Conservation (phyloP, 1,140 invertebrate species). For the Diorhabda carinulata region DNA sequence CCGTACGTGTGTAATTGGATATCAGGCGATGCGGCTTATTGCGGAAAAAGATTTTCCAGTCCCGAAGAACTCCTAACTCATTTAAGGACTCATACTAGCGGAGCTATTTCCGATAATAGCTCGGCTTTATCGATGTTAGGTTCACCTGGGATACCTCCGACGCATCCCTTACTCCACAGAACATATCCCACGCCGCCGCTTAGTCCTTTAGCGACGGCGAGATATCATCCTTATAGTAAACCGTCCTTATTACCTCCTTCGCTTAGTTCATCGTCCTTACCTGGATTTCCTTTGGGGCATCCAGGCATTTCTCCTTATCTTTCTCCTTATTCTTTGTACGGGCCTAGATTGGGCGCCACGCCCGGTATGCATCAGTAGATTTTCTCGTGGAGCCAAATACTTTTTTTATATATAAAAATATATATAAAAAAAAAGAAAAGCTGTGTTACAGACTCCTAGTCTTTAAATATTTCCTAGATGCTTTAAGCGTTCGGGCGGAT, state of each 20-base stretch:
- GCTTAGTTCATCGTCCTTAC: constrained; percentile 49
- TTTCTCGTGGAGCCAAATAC: constrained; percentile 29
- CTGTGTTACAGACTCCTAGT: constrained; percentile 41
- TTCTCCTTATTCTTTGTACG: constrained; percentile 81
- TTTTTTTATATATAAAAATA: background rate
- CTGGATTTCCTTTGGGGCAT: constrained; percentile 62
- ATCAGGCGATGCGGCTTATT: constrained; percentile 79
- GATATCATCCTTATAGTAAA: constrained; percentile 90
- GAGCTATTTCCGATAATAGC: constrained; percentile 56
- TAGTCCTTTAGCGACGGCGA: constrained; percentile 72
- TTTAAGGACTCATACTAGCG: constrained; percentile 85
- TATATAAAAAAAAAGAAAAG: constrained; percentile 9
- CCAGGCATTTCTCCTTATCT: constrained; percentile 72
- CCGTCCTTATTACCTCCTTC: constrained; percentile 53
- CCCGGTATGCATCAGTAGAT: constrained; percentile 58
- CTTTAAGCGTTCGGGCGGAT: background rate
- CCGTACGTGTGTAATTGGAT: constrained; percentile 92
- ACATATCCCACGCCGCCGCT: constrained; percentile 81
- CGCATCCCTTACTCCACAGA: constrained; percentile 65
- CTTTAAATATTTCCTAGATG: constrained; percentile 30
- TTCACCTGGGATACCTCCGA: constrained; percentile 60
- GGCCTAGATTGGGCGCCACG: constrained; percentile 73
- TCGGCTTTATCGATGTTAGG: constrained; percentile 52
- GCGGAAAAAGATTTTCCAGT: constrained; percentile 88
- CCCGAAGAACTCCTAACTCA: constrained; percentile 94